phyloP scores from a whole-genome alignment of 2,113 vertebrate genomes.

The Mirounga angustirostris region DNA sequence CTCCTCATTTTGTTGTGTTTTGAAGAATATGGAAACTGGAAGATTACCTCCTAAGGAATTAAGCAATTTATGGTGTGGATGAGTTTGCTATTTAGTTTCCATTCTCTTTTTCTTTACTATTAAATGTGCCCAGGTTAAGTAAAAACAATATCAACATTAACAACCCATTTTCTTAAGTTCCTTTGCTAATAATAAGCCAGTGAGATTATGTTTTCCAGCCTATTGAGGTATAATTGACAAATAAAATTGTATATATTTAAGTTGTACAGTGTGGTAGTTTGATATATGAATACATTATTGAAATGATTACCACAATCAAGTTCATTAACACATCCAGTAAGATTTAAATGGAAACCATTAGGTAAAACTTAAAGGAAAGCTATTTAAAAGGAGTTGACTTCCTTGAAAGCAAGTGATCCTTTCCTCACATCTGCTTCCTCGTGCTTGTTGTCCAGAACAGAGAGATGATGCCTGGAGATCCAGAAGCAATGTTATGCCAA shows the following conservation, averaged over 20 bases:
- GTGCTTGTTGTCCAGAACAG: not conserved
- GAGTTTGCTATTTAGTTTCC: not conserved
- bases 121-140: not conserved
- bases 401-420: not conserved
- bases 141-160: not conserved
- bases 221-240: not conserved
- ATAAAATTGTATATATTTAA: not conserved
- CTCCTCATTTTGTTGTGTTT: not conserved
- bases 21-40: not conserved
- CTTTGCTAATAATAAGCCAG: not conserved
- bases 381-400: not conserved
- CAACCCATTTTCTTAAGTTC: not conserved
- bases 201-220: not conserved
- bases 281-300: not conserved
- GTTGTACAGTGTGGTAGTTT: not conserved
- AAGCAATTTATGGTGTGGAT: not conserved
- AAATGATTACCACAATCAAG: not conserved
- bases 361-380: accelerated
- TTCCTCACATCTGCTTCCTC: not conserved
- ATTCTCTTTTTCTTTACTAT: not conserved
- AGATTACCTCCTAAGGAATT: not conserved
- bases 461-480: not conserved
- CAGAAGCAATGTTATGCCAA: not conserved
- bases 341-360: not conserved
- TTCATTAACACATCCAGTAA: not conserved